Conservation (phyloP, 2,888 invertebrate species). For the Eilema depressum region DNA sequence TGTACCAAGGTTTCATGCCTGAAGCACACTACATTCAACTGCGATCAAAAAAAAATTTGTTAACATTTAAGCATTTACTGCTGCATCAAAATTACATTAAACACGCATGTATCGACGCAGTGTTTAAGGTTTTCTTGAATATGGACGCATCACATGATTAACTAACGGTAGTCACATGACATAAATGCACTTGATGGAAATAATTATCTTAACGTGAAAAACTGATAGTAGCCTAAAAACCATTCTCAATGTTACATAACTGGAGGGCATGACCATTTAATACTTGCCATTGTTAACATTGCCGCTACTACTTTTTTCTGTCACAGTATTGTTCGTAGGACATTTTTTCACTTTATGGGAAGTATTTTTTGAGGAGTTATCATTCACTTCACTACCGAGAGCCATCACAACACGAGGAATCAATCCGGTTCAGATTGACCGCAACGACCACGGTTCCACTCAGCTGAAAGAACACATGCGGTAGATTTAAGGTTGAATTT, state of each 20-base stretch:
- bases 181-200: slow-evolving; percentile 57
- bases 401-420: slow-evolving; percentile 87
- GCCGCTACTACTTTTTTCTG: slow-evolving; percentile 76
- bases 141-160: slow-evolving; percentile 73
- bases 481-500: slow-evolving; percentile 83
- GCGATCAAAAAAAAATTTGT: slow-evolving; percentile 9
- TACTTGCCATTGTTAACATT: slow-evolving; percentile 83
- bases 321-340: slow-evolving; percentile 75
- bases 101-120: slow-evolving; percentile 30
- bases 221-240: slow-evolving; percentile 56
- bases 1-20: slow-evolving; percentile 39
- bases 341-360: slow-evolving; percentile 85
- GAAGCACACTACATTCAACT: slow-evolving; percentile 16
- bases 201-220: slow-evolving; percentile 54
- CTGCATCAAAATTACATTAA: slow-evolving; percentile 30
- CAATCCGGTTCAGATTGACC: slow-evolving; percentile 82
- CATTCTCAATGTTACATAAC: slow-evolving; percentile 83
- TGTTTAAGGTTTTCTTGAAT: slow-evolving; percentile 33
- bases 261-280: slow-evolving; percentile 76
- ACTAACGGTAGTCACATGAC: slow-evolving; percentile 74
- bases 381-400: slow-evolving; percentile 87
- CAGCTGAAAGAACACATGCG: slow-evolving; percentile 87
- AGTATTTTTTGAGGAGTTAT: slow-evolving; percentile 81
- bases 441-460: slow-evolving; percentile 83
- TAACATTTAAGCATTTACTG: slow-evolving; percentile 19